Percentiles rank a stretch among this genome's conserved stretches.
Evolutionary conservation across 2,888 invertebrate genomes (phyloP).

Genomic region (Ceraclea dissimilis): DNA sequence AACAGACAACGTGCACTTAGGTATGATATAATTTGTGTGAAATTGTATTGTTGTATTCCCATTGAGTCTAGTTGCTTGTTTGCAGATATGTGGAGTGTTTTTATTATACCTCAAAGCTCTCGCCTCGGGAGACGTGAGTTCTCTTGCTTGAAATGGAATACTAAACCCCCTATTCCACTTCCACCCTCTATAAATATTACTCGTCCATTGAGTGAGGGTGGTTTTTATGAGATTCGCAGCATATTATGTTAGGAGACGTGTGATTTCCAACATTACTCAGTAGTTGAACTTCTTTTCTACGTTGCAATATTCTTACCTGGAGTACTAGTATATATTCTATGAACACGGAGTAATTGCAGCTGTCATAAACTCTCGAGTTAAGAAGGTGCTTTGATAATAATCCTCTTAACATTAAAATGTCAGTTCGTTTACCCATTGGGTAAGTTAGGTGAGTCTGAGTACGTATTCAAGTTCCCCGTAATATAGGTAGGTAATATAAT

Average conservation of each 20-base stretch:
- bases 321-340: neutral
- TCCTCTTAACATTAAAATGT: too few relatives aligned
- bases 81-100: conserved; percentile 16
- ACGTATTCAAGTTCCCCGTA: too few relatives aligned
- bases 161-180: conserved; percentile 2
- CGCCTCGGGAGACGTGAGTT: conserved; percentile 6
- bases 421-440: too few relatives aligned
- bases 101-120: conserved; percentile 20
- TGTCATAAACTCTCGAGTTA: conserved; percentile 9
- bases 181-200: conserved; percentile 21
- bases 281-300: too few relatives aligned
- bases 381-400: conserved; percentile 9
- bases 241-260: conserved; percentile 25
- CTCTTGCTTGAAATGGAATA: conserved; percentile 16
- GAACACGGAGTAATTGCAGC: neutral
- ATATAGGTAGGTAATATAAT: too few relatives aligned
- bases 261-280: conserved; percentile 23
- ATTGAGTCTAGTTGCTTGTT: neutral
- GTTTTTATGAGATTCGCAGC: conserved; percentile 24
- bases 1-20: too few relatives aligned
- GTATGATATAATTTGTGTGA: neutral
- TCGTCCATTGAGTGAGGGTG: conserved; percentile 5
- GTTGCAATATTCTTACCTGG: too few relatives aligned
- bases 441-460: too few relatives aligned
- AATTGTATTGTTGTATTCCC: neutral